Conservation (phyloP, 2,113 vertebrate genomes). For the Rhineura floridana region DNA sequence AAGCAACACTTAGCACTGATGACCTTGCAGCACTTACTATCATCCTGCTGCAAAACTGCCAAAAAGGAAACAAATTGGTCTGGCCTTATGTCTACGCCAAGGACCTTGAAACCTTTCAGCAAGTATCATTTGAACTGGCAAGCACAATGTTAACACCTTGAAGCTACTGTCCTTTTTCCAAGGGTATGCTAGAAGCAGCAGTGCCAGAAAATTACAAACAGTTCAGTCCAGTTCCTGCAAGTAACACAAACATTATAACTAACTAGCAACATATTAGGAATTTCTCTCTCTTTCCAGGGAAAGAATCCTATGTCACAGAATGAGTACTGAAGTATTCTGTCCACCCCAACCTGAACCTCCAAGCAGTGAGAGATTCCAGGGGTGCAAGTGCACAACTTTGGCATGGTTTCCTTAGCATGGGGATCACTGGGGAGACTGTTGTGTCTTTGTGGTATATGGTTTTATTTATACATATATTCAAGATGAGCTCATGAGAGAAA, state of each 20-base stretch:
- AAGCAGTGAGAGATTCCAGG: no score
- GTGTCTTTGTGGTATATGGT: no score
- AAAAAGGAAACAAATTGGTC: conserved; percentile 49
- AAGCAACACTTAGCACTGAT: fast-evolving
- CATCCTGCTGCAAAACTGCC: background rate
- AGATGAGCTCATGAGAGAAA: no score
- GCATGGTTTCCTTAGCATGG: no score
- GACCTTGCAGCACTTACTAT: conserved; percentile 38
- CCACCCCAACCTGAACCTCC: no score
- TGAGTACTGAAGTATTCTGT: background rate
- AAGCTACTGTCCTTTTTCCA: conserved; percentile 26
- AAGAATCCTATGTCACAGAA: background rate
- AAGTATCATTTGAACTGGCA: conserved; percentile 21
- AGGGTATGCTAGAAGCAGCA: background rate
- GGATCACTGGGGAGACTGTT: no score
- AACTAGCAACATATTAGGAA: background rate
- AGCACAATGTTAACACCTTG: background rate
- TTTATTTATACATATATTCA: no score
- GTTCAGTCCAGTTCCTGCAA: conserved; percentile 25
- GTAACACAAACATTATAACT: background rate
- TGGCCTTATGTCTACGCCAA: conserved; percentile 26
- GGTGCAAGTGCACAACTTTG: no score
- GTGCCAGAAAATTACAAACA: conserved; percentile 31
- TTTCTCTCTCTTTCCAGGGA: background rate
- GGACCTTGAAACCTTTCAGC: conserved; percentile 12